Base-by-base conservation (phyloP, 2,888 invertebrate species). In the Mythimna ferrago region DNA sequence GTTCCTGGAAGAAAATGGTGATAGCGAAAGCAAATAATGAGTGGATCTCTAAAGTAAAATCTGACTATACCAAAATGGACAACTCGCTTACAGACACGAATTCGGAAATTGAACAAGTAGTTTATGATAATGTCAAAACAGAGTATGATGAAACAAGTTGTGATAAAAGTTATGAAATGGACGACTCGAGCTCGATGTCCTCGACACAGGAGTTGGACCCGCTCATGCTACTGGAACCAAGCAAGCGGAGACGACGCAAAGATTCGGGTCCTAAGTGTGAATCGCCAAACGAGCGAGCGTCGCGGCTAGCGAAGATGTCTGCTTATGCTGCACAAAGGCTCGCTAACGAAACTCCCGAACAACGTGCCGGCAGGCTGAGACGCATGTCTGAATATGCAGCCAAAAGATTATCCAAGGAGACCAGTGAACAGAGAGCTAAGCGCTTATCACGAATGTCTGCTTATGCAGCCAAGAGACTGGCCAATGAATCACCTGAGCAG, bases 341-440 rank as follows among this genome's bases (percentile, higher is more conserved):
- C 26, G 95, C 96, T 0, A 95, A 93, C 63, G 96, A 96, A 87
- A 90, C 93, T 21, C 93, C 95, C 3, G 94, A 93, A 21, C 94
- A 95, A 84, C 92, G 96, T 2, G 92, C 94, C 2, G 26, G 77
- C 14, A 89, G 96, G 48, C 90, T 96, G 0, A 92, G 90, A 76
- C 92, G 95, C 32, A 96, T 96, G 96, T 96, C 96, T 0, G 94
- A 94, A 71, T 96, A 96, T 84, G 94, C 96, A 14, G 95, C 96
- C 0, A 93, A 90, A 73, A 88, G 96, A 61, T 75, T 96, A 41
- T 90, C 95, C 0, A 88, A 89, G 63, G 96, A 96, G 85, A 93
- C 94, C 0, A 88, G 89, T 32, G 94, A 95, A 63, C 95, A 96
- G 78, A 88, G 96, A 82, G 93, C 94, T 5, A 90, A 86, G 66